A percentile compares a stretch with the other conserved stretches of the same genome.
Evolutionary conservation across 2,113 vertebrate genomes (phyloP).

Genomic region (Bujurquina vittata): DNA sequence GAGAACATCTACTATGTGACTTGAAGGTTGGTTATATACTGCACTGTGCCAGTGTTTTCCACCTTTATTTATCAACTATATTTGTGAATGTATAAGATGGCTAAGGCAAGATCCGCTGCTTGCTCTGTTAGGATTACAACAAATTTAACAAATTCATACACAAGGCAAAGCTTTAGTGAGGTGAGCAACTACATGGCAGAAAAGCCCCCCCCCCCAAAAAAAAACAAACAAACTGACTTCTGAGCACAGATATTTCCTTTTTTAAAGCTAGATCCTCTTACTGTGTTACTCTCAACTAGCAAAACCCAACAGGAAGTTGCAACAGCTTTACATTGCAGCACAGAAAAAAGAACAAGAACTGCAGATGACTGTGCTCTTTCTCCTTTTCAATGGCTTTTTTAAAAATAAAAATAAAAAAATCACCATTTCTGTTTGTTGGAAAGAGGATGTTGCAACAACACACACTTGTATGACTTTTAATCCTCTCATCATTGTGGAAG

Average conservation of each 20-base stretch:
- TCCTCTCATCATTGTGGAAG: neutral
- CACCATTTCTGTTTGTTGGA: neutral
- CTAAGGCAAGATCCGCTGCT: neutral
- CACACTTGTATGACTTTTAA: conserved; percentile 26
- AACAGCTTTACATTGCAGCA: neutral
- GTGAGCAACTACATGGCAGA: too few species aligned
- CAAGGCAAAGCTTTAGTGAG: neutral
- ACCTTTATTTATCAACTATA: neutral
- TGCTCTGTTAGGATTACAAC: neutral
- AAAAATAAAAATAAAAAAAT: neutral
- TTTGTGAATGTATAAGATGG: neutral
- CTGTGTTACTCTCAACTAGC: neutral
- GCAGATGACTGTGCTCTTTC: neutral
- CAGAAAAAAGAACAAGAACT: conserved; percentile 1
- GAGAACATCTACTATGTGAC: neutral
- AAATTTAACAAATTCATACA: neutral
- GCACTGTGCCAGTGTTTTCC: neutral
- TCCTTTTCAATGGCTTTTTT: neutral
- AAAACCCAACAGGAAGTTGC: conserved; percentile 1
- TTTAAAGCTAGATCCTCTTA: neutral
- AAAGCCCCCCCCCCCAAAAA: too few species aligned
- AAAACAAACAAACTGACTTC: too few species aligned
- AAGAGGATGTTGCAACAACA: neutral
- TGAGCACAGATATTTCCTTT: neutral
- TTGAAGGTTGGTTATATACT: neutral